These are phyloP conservation scores for Luehdorfia chinensis DNA, from an alignment of 1,140 invertebrate genomes.

Conservation along the genomic window DNA sequence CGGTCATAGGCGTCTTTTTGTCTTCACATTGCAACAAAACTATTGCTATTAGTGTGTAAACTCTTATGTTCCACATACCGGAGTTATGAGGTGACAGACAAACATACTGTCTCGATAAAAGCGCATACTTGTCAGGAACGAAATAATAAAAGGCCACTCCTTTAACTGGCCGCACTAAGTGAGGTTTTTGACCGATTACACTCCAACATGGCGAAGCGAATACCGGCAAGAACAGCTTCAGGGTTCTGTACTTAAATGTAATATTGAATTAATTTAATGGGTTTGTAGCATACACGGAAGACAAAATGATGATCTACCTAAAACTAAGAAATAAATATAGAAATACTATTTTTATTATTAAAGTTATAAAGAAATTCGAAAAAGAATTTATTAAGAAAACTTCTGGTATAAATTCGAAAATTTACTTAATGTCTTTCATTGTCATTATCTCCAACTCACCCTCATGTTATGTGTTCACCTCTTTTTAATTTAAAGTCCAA, in stretches of 20 bases:
- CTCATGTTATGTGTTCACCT: no score
- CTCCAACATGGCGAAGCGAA: not conserved
- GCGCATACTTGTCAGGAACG: conserved; percentile 17
- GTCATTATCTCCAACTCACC: no score
- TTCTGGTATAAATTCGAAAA: no score
- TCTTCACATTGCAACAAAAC: conserved; percentile 13
- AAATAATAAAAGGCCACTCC: conserved; percentile 17
- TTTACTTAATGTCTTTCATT: no score
- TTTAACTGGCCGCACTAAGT: conserved; percentile 16
- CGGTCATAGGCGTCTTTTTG: conserved; percentile 8
- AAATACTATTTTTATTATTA: no score
- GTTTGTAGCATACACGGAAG: no score
- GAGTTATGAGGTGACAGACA: conserved; percentile 17
- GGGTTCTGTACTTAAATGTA: conserved; percentile 6
- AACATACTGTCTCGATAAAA: conserved; percentile 20
- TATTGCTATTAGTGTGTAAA: conserved; percentile 3
- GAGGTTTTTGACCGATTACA: conserved; percentile 17
- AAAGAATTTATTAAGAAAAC: no score
- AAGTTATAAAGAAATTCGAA: no score
- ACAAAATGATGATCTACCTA: no score
- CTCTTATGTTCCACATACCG: conserved; percentile 1
- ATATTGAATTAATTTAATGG: no score
- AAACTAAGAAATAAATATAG: no score
- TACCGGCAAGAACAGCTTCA: not conserved
- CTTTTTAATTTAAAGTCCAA: no score